Evolutionary conservation across 2,888 invertebrate genomes (phyloP), one percentile per base, ranked within the genome.

Genomic region (Marronus borbonicus): DNA sequence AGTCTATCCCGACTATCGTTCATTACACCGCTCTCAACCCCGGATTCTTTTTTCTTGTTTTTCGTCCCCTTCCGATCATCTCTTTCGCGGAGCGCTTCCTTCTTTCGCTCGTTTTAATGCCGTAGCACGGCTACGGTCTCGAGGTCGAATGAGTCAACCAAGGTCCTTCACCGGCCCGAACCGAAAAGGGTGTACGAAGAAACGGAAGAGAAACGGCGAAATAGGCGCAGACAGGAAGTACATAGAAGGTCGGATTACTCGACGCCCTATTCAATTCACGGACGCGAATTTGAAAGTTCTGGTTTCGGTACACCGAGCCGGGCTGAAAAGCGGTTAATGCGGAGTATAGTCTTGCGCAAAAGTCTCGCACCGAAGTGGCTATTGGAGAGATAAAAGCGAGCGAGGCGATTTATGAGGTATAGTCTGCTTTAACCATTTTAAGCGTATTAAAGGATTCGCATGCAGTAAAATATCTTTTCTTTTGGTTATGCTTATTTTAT

Each of bases 141-240:
- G 77, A 72, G 77, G 77, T 77, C 77, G 77, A 60, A 64, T 70
- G 77, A 77, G 77, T 77, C 77, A 77, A 77, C 77, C 62, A 72
- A 77, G 77, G 77, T 77, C 77, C 72, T 77, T 77, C 77, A 77
- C 77, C 77, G 77, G 60, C n/a, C 39, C 20, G 60, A 52, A 20
- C 70, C n/a, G 55, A 58, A 58, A 52, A 36, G 60, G 72, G 72
- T 60, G 72, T 74, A 74, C 62, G 60, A 74, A 60, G 60, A 60
- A 36, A 20, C 44, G 7, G 31, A 5, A 31, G 31, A 31, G 58
- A 36, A 74, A 62, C 60, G 14, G 17, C 36, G 58, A 55, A 55
- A 44, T 14, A 39, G 60, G 60, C 60, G 72, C 60, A 74, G 72
- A 74, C 72, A 74, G 72, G 72, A 74, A 74, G 72, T 74, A 74